Evolutionary conservation across 2,888 invertebrate species (phyloP).

Genomic region (Campoletis raptor): DNA sequence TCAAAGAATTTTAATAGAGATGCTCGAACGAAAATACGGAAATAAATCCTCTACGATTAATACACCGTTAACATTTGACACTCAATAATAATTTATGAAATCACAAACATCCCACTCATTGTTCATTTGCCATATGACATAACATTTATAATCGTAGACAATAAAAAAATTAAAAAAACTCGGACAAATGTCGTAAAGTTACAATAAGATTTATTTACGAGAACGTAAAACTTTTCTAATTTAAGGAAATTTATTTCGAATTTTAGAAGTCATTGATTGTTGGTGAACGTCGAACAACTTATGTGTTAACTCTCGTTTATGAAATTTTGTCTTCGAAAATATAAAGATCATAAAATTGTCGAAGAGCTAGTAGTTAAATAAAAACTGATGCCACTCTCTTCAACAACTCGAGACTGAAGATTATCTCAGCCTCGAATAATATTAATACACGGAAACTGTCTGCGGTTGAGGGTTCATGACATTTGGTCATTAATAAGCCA

Average conservation of each 20-base stretch:
- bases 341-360: constrained; percentile 2
- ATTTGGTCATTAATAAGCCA: constrained; percentile 54
- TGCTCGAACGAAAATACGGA: neutral
- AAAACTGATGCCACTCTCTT: constrained; percentile 8
- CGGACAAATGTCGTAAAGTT: neutral
- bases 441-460: constrained; percentile 11
- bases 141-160: neutral
- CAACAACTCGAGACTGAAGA: neutral
- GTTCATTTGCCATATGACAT: neutral
- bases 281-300: neutral
- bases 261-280: neutral
- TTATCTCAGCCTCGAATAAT: constrained; percentile 2
- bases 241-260: neutral
- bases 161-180: neutral
- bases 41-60: neutral
- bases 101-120: neutral
- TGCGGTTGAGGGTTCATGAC: constrained; percentile 12
- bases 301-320: neutral
- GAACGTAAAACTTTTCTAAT: neutral
- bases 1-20: constrained; percentile 28
- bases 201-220: neutral
- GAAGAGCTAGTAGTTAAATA: neutral
- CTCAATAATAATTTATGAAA: neutral
- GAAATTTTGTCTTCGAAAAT: neutral
- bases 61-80: neutral